Evolutionary conservation across 2,888 invertebrate species (phyloP), one percentile per base, ranked within the genome.

Genomic region (Tipula lateralis): DNA sequence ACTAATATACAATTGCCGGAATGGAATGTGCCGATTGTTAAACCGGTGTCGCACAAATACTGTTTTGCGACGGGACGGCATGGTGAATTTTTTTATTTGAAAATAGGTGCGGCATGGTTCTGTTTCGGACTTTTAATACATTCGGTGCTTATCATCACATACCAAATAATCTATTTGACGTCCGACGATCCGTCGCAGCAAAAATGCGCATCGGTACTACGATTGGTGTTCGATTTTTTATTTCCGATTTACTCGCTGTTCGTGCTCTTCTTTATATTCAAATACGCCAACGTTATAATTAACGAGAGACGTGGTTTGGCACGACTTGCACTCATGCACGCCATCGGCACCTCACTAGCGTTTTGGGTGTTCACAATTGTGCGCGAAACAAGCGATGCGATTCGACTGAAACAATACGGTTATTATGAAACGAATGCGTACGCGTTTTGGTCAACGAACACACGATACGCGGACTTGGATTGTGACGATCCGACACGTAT

Each of bases 291-390:
- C 89, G 95, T 96, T 89, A 93, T 91, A 19, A 91, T 92, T 85
- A 86, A 86, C 84, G 39, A n/a, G 24, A 85, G 85, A 83, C 88
- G 91, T 91, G 92, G 92, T 84, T 86, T 95, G 36, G 94, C 94
- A 0, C 91, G 94, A 85, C 93, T 96, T 87, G 95, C 94, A 2
- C 91, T 95, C 85, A 95, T 96, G 95, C 96, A 96, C 88, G 93
- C 95, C 90, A 93, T 96, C 32, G 94, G 94, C 0, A 93, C 95
- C 85, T 95, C 95, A 87, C 89, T 96, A n/a, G 94, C 95, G 88
- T 94, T 95, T 88, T 96, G 96, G 95, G 89, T 95, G n/a, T 93
- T 93, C 88, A 94, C 95, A 1, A 94, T 96, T 85, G 92, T 95
- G 13, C 91, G 94, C 85, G 96, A 96, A 89, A 95, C 94, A 0